Conservation (phyloP, 2,888 invertebrate species). For the Mesochorus sp. region DNA sequence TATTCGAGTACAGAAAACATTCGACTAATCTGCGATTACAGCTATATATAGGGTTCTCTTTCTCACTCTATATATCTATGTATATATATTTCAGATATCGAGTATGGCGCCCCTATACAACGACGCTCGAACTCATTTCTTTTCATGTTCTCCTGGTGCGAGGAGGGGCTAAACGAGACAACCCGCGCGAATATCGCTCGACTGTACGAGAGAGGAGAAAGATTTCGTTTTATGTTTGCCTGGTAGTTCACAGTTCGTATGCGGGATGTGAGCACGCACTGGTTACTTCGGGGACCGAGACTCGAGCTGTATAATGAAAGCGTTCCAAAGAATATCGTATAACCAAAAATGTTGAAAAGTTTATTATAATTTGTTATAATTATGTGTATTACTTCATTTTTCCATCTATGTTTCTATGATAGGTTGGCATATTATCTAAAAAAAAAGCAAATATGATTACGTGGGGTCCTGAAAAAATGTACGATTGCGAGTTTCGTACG, state of each 20-base stretch:
- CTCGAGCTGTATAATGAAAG: too few species aligned
- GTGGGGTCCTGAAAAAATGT: too few species aligned
- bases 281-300: slow-evolving; percentile 53
- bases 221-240: slow-evolving; percentile 70
- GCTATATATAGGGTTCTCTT: too few species aligned
- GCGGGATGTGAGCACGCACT: slow-evolving; percentile 80
- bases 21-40: not conserved
- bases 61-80: too few species aligned
- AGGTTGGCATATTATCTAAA: too few species aligned
- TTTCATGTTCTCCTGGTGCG: slow-evolving; percentile 72
- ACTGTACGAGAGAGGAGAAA: slow-evolving; percentile 76
- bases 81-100: slow-evolving; percentile 10
- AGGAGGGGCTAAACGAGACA: slow-evolving; percentile 81
- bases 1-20: slow-evolving; percentile 16
- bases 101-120: slow-evolving; percentile 3
- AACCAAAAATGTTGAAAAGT: too few species aligned
- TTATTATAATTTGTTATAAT: too few species aligned
- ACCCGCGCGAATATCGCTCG: slow-evolving; percentile 80
- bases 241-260: slow-evolving; percentile 74
- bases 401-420: too few species aligned
- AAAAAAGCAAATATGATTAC: too few species aligned
- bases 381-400: too few species aligned
- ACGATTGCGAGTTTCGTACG: too few species aligned
- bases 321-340: too few species aligned
- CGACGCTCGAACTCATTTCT: not conserved